These are phyloP conservation scores for Drosophila tristis DNA, from an alignment of 1,140 invertebrate species.

Conservation along the genomic window DNA sequence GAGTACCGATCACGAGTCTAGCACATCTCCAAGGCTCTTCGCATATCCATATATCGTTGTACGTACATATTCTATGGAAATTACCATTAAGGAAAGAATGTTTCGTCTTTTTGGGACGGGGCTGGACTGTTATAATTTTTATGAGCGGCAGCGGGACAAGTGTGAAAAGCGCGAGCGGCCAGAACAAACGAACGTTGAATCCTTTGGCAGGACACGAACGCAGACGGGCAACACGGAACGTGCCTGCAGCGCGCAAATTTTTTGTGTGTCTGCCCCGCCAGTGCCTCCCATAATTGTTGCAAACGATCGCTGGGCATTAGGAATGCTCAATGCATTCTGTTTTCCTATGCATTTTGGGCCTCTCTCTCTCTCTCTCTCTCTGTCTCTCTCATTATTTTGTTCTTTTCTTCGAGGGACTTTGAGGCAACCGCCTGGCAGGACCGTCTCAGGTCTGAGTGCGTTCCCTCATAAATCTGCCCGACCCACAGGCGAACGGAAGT, in stretches of 20 bases:
- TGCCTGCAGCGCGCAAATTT: constrained; percentile 17
- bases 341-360: constrained; percentile 49
- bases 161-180: constrained; percentile 64
- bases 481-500: constrained; percentile 51
- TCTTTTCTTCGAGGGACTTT: constrained; percentile 43
- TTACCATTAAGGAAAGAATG: constrained; percentile 6
- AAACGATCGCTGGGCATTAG: constrained; percentile 32
- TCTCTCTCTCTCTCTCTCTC: constrained; percentile 11
- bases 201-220: constrained; percentile 40
- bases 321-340: constrained; percentile 47
- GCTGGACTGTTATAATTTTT: constrained; percentile 62
- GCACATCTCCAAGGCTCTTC: constrained; percentile 12
- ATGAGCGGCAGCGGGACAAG: constrained; percentile 49
- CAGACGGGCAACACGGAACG: constrained; percentile 18
- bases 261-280: constrained; percentile 13
- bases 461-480: constrained; percentile 51
- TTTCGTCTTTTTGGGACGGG: not conserved
- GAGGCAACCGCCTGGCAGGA: constrained; percentile 45
- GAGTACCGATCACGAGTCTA: not conserved
- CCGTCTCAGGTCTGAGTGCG: constrained; percentile 25
- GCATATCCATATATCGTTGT: constrained; percentile 30
- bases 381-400: not conserved
- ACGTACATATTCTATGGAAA: constrained; percentile 30
- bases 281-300: constrained; percentile 43
- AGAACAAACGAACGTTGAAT: constrained; percentile 51